Base-by-base conservation (phyloP, 2,888 invertebrate genomes). In the Hirtodrosophila confusa region DNA sequence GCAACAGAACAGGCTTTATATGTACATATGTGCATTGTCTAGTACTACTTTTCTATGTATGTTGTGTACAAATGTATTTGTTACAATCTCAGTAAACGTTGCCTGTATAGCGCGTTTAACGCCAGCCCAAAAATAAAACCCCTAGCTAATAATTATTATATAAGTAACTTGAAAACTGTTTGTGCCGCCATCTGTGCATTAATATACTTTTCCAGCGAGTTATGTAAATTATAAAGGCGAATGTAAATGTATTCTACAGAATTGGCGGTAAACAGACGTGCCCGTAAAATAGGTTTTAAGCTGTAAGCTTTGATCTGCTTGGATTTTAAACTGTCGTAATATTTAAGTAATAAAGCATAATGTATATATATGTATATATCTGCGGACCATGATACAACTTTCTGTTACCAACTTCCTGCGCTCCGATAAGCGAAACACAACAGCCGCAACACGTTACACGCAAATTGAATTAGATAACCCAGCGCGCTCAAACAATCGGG, bases 381-480 rank as follows among this genome's bases (percentile, higher is more conserved):
- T 37, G 41, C 41, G 23, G n/a, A 17, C 41, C 27, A 31, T 47
- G 27, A 9, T 17, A 10, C 12, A 17, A 6, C 24, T 37, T 29
- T 11, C 24, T 60, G 37, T 71, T 64, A 24, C 45, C 51, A 47
- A 69, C 36, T 62, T 77, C 64, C 68, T 65, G 53, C 47, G 43
- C 40, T 39, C 53, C 78, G 87, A 82, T 82, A 87, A 80, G 45
- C 50, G 41, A 55, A 36, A 57, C 39, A 69, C 47, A 43, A 33
- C 45, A 45, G 36, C 3, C n/a, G 33, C 17, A 47, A 54, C 48
- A 64, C 40, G 53, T 54, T 69, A 76, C 62, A 70, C 67, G 68
- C 64, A 82, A 82, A 82, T 82, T 82, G 49, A 87, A 83, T 87
- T 82, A 82, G 88, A 82, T 82, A 82, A 85, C 74, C 48, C 50